Base-by-base conservation (phyloP, 2,888 invertebrate genomes). In the Drosophila phalerata region DNA sequence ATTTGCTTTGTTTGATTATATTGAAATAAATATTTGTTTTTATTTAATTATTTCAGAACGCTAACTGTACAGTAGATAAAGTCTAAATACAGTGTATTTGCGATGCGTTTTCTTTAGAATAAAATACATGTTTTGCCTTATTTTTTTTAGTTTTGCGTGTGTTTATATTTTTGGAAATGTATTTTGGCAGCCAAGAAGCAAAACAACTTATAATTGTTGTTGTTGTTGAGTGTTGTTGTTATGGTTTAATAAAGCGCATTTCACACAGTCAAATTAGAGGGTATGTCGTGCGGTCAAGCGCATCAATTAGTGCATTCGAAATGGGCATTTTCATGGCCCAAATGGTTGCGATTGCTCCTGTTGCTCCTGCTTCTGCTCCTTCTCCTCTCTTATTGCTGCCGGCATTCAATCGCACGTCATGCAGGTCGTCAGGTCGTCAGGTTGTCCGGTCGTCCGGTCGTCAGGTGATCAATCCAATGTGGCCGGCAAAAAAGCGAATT, bases 271-370 rank as follows among this genome's bases (percentile, higher is more conserved):
- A 51, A 49, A 61, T 45, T 58, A 43, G 53, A 19, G 55, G 38
- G 62, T 60, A 47, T 68, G 62, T 48, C 42, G 42, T 71, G 73
- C 85, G 85, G 65, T 77, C 77, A 70, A 69, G 85, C 85, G 77
- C 65, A 79, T 60, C 82, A 83, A 87, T 83, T 83, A 87, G 88
- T 85, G 82, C 85, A 86, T 65, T 70, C 48, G 45, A 47, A 69
- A 61, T 76, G 69, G 42, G 37, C 55, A 60, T 25, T 38, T 38
- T 15, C 8, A 45, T 69, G 40, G 66, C 58, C 37, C 42, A 53
- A 53, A 42, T 30, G 40, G 19, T 28, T 40, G 53, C 25, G 32
- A 25, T 45, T n/a, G 28, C 38, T 17, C 22, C 9, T 5, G 30
- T 30, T 30, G 1, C 28, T 13, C 10, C 22, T 13, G 13, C 30